phyloP scores from a whole-genome alignment of 2,888 invertebrate genomes.

The Litoditis marina region DNA sequence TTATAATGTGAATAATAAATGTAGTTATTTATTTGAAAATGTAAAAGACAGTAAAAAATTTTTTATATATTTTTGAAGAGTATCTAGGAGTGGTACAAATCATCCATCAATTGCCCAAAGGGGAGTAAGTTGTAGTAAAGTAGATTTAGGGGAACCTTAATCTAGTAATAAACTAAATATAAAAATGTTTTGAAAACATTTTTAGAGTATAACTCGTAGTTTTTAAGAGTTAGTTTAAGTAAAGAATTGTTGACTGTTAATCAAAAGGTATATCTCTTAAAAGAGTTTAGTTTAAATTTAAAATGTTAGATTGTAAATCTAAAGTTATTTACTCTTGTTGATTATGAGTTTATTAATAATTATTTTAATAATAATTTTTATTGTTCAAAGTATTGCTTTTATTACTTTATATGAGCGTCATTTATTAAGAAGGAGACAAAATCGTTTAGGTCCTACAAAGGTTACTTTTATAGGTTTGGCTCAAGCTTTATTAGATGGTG shows the following conservation, averaged over 20 bases:
- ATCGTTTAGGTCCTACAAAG: conserved; percentile 51
- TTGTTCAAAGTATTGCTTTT: conserved; percentile 50
- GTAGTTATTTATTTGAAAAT: conserved; percentile 39
- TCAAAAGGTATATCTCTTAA: conserved; percentile 43
- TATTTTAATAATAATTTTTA: conserved; percentile 40
- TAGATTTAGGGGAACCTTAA: conserved; percentile 52
- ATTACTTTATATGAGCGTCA: conserved; percentile 52
- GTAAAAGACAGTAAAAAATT: conserved; percentile 50
- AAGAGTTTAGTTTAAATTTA: conserved; percentile 44
- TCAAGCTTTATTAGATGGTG: conserved; percentile 51
- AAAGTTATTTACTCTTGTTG: conserved; percentile 39
- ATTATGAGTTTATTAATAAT: conserved; percentile 31
- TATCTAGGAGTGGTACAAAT: conserved; percentile 49
- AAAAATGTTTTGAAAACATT: conserved; percentile 50
- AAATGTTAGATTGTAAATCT: conserved; percentile 51
- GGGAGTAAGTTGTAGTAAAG: conserved; percentile 58
- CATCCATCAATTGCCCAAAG: conserved; percentile 55
- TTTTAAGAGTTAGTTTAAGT: conserved; percentile 48
- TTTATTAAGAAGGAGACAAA: conserved; percentile 40
- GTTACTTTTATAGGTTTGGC: conserved; percentile 46
- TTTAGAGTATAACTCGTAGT: conserved; percentile 36
- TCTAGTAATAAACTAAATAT: conserved; percentile 44
- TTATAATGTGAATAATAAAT: conserved; percentile 35
- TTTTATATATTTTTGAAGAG: conserved; percentile 53
- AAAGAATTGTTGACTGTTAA: conserved; percentile 49